Evolutionary conservation across 2,888 invertebrate species (phyloP).

Genomic region (Cylloceria caligata): DNA sequence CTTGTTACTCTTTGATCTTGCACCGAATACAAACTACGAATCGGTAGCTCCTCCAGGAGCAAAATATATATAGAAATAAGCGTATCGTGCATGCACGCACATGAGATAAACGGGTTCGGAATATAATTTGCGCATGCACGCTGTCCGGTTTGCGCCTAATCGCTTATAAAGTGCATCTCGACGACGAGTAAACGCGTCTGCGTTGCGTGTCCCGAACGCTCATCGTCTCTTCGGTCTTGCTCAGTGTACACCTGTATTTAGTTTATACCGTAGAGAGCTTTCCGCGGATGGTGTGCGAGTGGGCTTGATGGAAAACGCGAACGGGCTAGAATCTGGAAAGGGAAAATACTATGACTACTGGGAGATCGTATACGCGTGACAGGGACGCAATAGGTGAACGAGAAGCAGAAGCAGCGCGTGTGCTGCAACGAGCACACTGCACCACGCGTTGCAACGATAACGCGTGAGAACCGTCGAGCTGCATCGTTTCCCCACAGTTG

Average conservation of each 20-base stretch:
- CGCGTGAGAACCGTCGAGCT: constrained; percentile 22
- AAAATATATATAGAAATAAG: background rate
- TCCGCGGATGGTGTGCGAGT: background rate
- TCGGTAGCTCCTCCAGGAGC: no score
- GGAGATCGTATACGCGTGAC: constrained; percentile 4
- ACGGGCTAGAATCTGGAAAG: background rate
- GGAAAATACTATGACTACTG: constrained; percentile 19
- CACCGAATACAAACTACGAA: no score
- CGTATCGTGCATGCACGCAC: constrained; percentile 37
- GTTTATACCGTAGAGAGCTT: constrained; percentile 10
- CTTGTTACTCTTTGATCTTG: no score
- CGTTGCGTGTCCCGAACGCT: background rate
- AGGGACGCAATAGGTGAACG: constrained; percentile 6
- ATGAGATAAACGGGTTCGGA: constrained; percentile 50
- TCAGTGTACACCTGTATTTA: background rate
- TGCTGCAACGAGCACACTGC: constrained; percentile 29
- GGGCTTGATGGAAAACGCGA: constrained; percentile 39
- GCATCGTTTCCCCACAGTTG: constrained; percentile 36
- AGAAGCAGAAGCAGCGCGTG: background rate
- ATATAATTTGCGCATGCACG: constrained; percentile 63
- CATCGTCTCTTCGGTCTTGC: background rate
- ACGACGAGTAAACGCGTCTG: constrained; percentile 57
- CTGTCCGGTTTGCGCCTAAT: constrained; percentile 72
- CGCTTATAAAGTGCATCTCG: constrained; percentile 73
- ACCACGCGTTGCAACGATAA: constrained; percentile 46